Evolutionary conservation across 2,797 vertebrate species (phyloP).

Genomic region (Percopsis omiscomaycus): DNA sequence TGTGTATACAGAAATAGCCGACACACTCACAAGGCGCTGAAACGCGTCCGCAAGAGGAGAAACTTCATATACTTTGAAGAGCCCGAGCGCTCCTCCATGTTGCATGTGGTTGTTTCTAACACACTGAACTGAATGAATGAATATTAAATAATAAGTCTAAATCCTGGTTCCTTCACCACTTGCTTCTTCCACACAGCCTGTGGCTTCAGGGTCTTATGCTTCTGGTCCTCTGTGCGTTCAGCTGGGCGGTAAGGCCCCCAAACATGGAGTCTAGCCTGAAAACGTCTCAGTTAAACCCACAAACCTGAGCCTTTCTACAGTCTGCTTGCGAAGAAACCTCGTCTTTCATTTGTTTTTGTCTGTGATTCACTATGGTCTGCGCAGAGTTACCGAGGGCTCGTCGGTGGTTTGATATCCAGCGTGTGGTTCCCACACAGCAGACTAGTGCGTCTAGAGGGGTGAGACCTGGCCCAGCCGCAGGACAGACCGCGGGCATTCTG

Average conservation of each 20-base stretch:
- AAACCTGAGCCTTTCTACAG: not conserved
- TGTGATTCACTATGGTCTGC: not conserved
- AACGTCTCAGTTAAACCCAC: not conserved
- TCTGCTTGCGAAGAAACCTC: not conserved
- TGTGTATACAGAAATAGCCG: no score
- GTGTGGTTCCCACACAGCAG: conserved; percentile 9
- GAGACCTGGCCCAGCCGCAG: conserved; percentile 6
- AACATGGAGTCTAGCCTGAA: conserved; percentile 1
- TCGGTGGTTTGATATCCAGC: not conserved
- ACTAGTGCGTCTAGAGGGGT: conserved; percentile 6
- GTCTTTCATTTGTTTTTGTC: not conserved
- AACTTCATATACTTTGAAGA: no score
- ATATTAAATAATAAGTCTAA: no score
- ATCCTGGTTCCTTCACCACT: no score
- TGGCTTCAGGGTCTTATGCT: not conserved
- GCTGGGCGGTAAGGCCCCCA: not conserved
- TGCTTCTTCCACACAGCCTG: not conserved
- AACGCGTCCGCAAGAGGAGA: no score
- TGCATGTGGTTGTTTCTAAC: not conserved
- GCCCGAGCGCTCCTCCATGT: no score
- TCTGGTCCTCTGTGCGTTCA: not conserved
- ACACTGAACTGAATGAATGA: no score
- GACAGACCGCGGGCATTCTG: conserved; percentile 32
- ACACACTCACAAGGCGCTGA: no score
- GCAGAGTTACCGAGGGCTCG: conserved; percentile 6